Evolutionary conservation across 2,888 invertebrate genomes (phyloP).

Genomic region (Hypomecis atomaria): DNA sequence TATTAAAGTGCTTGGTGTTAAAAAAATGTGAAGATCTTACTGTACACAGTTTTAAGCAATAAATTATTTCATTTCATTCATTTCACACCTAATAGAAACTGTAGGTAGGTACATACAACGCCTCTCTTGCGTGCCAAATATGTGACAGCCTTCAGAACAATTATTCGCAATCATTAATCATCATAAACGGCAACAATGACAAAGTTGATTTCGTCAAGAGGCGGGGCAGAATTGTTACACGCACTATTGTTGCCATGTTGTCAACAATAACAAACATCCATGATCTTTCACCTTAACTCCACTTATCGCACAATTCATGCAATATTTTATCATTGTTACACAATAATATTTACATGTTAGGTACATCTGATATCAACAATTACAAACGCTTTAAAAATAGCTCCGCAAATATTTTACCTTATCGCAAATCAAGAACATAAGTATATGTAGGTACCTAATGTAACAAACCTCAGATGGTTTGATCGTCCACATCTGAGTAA

Average conservation of each 20-base stretch:
- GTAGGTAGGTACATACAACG: not conserved
- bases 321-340: conserved; percentile 10
- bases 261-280: conserved; percentile 7
- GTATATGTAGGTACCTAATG: no score
- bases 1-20: no score
- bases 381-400: conserved; percentile 2
- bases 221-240: not conserved
- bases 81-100: not conserved
- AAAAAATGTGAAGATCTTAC: no score
- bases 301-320: conserved; percentile 1
- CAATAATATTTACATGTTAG: conserved; percentile 9
- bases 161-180: not conserved
- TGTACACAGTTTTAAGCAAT: no score
- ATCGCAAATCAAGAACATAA: not conserved
- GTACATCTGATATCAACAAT: not conserved
- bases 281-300: conserved; percentile 13
- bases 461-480: no score
- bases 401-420: not conserved
- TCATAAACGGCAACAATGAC: not conserved
- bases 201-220: not conserved
- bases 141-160: not conserved
- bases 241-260: not conserved
- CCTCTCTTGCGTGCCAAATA: not conserved
- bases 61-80: no score
- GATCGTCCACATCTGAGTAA: no score